phyloP scores from a whole-genome alignment of 2,888 invertebrate genomes.

The Coelinius sp. region DNA sequence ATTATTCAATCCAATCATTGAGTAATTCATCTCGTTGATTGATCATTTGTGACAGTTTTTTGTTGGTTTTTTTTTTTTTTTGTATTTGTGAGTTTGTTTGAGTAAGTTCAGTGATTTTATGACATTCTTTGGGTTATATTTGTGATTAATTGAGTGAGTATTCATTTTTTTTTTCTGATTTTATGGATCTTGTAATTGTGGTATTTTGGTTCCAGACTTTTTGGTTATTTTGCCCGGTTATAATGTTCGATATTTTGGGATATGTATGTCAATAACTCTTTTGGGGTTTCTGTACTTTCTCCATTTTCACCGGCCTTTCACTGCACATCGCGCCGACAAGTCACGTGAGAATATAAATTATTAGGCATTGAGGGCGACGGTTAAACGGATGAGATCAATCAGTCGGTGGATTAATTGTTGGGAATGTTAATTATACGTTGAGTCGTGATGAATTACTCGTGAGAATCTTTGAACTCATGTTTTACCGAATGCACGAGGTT shows the following conservation, averaged over 20 bases:
- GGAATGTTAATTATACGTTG: not conserved
- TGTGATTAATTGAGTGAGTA: not conserved
- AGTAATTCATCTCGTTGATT: not conserved
- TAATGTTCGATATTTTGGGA: not conserved
- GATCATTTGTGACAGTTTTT: not conserved
- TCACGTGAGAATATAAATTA: not conserved
- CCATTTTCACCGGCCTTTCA: not conserved
- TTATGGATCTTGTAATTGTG: not conserved
- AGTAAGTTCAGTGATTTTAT: not conserved
- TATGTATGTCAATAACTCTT: not conserved
- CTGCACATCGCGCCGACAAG: too few species aligned
- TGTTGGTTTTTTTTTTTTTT: not conserved
- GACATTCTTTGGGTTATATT: not conserved
- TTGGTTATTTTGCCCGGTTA: too few species aligned
- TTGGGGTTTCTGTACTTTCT: not conserved
- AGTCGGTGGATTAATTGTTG: not conserved
- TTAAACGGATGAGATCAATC: not conserved
- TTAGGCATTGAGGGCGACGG: not conserved
- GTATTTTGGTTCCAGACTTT: not conserved
- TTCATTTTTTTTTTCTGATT: not conserved
- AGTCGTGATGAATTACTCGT: too few species aligned
- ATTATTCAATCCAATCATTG: too few species aligned
- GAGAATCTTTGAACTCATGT: too few species aligned
- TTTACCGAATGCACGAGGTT: not conserved
- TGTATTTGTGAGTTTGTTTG: not conserved